Evolutionary conservation across 2,113 vertebrate genomes (phyloP).

Genomic region (Lanius collurio): DNA sequence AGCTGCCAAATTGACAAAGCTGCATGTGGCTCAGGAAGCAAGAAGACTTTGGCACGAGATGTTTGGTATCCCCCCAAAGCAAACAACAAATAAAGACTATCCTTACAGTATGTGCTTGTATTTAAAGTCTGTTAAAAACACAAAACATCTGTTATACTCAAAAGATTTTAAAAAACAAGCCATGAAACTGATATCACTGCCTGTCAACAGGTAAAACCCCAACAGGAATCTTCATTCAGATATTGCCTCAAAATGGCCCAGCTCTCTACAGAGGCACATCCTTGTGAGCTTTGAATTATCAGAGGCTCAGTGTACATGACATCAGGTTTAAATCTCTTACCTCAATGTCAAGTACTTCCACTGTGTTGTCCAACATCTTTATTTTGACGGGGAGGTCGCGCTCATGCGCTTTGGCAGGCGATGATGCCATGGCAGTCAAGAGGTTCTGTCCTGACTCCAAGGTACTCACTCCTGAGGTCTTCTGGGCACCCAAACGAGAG

Average conservation of each 20-base stretch:
- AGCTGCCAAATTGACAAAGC: not conserved
- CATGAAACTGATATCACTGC: not conserved
- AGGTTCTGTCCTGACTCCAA: conserved; percentile 86
- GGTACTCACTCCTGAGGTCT: conserved; percentile 84
- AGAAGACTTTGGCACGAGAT: not conserved
- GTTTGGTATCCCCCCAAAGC: not conserved
- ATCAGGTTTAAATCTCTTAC: conserved; percentile 70
- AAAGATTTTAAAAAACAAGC: not conserved
- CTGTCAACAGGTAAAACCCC: not conserved
- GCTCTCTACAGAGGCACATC: not conserved
- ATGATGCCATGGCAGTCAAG: conserved; percentile 40
- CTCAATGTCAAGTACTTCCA: conserved; percentile 85
- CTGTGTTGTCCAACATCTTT: conserved; percentile 84
- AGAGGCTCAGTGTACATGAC: not conserved
- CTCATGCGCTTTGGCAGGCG: conserved; percentile 39
- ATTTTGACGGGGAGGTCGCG: conserved; percentile 78
- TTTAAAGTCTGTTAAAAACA: not conserved
- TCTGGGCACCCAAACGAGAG: conserved; percentile 83
- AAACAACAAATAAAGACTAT: not conserved
- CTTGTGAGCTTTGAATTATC: not conserved
- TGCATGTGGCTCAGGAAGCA: not conserved
- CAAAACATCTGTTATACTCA: not conserved
- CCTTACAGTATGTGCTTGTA: not conserved
- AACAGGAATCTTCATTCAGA: not conserved
- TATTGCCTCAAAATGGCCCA: accelerated